phyloP scores from a whole-genome alignment of 2,113 vertebrate species.

The Clupea harengus region DNA sequence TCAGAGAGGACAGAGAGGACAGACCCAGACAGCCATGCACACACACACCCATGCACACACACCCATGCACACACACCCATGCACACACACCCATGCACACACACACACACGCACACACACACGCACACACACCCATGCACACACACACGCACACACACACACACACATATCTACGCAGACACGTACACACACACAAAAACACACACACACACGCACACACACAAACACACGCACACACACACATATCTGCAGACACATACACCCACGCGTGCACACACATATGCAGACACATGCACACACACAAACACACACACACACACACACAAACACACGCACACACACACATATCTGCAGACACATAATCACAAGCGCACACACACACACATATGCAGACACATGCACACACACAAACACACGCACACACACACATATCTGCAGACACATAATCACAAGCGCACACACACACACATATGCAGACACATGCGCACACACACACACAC shows the following conservation, averaged over 20 bases:
- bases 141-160: neutral
- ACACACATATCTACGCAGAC: conserved; percentile 21
- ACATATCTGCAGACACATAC: too few relatives aligned
- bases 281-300: conserved; percentile 20
- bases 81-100: neutral
- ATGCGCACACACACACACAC: neutral
- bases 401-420: conserved; percentile 29
- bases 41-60: neutral
- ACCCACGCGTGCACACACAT: neutral
- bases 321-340: neutral
- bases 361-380: neutral
- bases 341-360: neutral
- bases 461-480: too few relatives aligned
- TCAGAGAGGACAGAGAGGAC: neutral
- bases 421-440: too few relatives aligned
- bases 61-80: neutral
- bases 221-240: too few relatives aligned
- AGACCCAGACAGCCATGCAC: neutral
- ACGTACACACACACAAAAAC: conserved; percentile 22
- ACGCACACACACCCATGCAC: neutral
- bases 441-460: too few relatives aligned
- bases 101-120: neutral
- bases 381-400: conserved; percentile 15
- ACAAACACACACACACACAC: neutral
- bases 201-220: neutral